Conservation (phyloP, 2,888 invertebrate genomes). For the Ennomos quercinarius region DNA sequence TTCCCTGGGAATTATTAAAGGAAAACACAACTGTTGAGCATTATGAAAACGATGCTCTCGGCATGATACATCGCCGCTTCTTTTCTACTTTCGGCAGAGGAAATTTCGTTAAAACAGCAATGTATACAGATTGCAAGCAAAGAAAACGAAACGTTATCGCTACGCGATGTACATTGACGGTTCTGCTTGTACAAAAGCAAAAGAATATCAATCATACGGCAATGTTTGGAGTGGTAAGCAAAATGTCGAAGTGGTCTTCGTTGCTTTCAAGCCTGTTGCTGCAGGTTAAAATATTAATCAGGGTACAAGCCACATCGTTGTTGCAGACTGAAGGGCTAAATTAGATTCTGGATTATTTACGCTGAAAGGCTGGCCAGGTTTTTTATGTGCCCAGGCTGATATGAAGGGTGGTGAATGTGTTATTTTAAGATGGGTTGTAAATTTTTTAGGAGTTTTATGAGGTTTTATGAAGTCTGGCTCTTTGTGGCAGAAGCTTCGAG, state of each 20-base stretch:
- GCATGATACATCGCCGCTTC: slow-evolving; percentile 23
- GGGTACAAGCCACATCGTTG: slow-evolving; percentile 45
- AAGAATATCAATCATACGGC: slow-evolving; percentile 4
- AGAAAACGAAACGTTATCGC: background rate
- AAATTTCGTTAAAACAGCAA: slow-evolving; percentile 12
- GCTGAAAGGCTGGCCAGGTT: slow-evolving; percentile 28
- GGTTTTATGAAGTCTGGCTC: background rate
- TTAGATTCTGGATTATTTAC: slow-evolving; percentile 54
- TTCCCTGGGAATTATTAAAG: slow-evolving; percentile 23
- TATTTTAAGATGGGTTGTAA: slow-evolving; percentile 22
- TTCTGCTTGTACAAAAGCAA: background rate
- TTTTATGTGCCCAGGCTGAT: slow-evolving; percentile 32
- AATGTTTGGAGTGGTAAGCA: slow-evolving; percentile 13
- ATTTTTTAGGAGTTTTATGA: slow-evolving; percentile 18
- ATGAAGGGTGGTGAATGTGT: slow-evolving; percentile 21
- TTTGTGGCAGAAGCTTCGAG: background rate
- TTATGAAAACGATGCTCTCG: slow-evolving; percentile 1
- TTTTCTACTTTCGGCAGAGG: background rate
- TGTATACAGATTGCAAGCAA: slow-evolving; percentile 1
- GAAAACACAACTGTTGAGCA: slow-evolving; percentile 34
- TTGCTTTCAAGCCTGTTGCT: slow-evolving; percentile 38
- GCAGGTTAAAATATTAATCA: slow-evolving; percentile 53
- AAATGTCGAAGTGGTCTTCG: slow-evolving; percentile 12
- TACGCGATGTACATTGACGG: slow-evolving; percentile 18
- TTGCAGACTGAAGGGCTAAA: slow-evolving; percentile 53